Conservation (phyloP, 2,888 invertebrate species). For the Boloria selene region DNA sequence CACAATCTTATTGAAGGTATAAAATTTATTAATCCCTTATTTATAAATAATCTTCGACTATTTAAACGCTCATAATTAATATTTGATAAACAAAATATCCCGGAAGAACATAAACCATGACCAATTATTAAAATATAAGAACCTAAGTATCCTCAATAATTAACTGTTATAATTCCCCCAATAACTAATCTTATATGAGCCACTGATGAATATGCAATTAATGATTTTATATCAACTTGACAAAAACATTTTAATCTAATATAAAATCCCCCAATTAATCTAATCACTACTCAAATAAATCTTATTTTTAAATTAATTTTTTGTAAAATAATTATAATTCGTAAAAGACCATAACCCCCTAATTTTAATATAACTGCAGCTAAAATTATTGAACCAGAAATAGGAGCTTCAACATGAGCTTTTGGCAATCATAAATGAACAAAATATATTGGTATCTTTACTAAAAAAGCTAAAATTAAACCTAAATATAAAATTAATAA, state of each 20-base stretch:
- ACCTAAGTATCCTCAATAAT: constrained; percentile 78
- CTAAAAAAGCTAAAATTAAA: constrained; percentile 85
- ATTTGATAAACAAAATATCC: constrained; percentile 85
- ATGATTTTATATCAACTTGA: constrained; percentile 86
- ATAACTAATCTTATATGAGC: constrained; percentile 86
- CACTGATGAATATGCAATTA: constrained; percentile 89
- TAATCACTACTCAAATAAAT: constrained; percentile 79
- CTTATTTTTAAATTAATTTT: constrained; percentile 72
- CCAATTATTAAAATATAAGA: constrained; percentile 83
- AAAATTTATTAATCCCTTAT: neutral
- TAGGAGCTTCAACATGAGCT: constrained; percentile 89
- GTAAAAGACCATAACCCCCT: constrained; percentile 62
- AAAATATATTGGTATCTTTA: constrained; percentile 85
- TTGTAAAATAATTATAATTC: constrained; percentile 58
- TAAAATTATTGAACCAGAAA: constrained; percentile 88
- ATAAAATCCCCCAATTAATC: constrained; percentile 82
- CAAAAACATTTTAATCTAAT: constrained; percentile 86
- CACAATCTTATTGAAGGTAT: too few relatives aligned
- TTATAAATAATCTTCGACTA: constrained; percentile 74
- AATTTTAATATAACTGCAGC: constrained; percentile 87
- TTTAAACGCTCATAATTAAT: constrained; percentile 83
- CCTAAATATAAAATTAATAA: constrained; percentile 76
- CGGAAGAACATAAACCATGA: constrained; percentile 85
- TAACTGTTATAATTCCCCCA: constrained; percentile 81
- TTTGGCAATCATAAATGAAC: constrained; percentile 88